Conservation (phyloP, 2,113 vertebrate genomes). For the Forbesichthys papilliferus region DNA sequence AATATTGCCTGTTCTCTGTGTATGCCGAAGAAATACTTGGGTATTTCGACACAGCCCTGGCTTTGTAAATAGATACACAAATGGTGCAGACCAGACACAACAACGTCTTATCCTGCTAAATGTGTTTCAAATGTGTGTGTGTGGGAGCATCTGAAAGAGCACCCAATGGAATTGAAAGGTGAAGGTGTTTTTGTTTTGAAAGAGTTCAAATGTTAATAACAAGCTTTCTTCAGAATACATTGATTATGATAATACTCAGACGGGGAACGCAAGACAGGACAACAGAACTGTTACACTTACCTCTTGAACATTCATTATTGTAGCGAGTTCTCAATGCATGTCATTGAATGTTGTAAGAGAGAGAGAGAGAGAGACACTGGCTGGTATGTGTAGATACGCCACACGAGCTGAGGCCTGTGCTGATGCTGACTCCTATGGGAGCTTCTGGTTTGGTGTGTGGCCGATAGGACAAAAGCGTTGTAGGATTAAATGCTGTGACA, state of each 20-base stretch:
- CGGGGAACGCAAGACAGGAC: too few relatives aligned
- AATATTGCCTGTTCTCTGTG: too few relatives aligned
- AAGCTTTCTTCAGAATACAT: too few relatives aligned
- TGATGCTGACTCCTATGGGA: constrained; percentile 18
- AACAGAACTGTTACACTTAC: constrained; percentile 54
- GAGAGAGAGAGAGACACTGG: not conserved
- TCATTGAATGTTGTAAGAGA: constrained; percentile 59
- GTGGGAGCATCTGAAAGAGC: too few relatives aligned
- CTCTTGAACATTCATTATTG: constrained; percentile 69
- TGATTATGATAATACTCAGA: too few relatives aligned
- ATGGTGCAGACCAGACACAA: not conserved
- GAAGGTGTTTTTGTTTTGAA: too few relatives aligned
- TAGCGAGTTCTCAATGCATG: constrained; percentile 70
- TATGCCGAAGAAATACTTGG: too few relatives aligned
- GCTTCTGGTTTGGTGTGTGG: constrained; percentile 44
- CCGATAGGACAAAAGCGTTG: constrained; percentile 51
- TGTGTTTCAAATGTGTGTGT: too few relatives aligned
- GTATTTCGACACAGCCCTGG: not conserved
- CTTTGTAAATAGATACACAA: too few relatives aligned
- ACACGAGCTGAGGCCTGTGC: constrained; percentile 10
- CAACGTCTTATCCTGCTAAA: not conserved
- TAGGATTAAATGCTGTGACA: constrained; percentile 39
- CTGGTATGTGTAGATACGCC: not conserved
- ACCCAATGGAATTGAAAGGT: too few relatives aligned
- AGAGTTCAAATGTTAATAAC: too few relatives aligned